Percentiles rank a stretch among this genome's conserved stretches.
These are phyloP conservation scores for Sylvilagus floridanus DNA, from an alignment of 2,797 vertebrate species.

Conservation along the genomic window DNA sequence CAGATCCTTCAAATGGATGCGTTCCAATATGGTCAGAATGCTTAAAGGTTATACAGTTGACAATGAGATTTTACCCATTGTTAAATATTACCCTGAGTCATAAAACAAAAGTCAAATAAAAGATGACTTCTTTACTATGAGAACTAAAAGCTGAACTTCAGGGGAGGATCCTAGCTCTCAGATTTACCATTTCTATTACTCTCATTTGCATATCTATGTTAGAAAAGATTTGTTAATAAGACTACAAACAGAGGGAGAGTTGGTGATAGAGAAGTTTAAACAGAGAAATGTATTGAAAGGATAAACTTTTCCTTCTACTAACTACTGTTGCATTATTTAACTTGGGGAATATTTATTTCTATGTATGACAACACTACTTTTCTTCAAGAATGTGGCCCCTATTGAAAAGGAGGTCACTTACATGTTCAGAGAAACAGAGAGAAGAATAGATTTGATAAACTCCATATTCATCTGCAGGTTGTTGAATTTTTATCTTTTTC, in stretches of 20 bases:
- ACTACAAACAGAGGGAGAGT: background rate
- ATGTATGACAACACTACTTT: background rate
- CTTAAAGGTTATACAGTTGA: background rate
- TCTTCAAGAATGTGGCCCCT: background rate
- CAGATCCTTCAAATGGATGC: constrained; percentile 5
- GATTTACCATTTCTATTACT: background rate
- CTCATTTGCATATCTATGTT: background rate
- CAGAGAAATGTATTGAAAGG: background rate
- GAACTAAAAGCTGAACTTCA: background rate
- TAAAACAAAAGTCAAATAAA: constrained; percentile 3
- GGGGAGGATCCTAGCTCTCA: background rate
- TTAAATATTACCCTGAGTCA: background rate
- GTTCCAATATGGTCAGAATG: background rate
- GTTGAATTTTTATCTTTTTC: background rate
- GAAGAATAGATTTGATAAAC: background rate
- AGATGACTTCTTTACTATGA: background rate
- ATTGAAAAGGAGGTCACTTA: background rate
- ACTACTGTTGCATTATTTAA: background rate
- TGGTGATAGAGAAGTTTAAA: background rate
- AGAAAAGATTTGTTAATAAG: background rate
- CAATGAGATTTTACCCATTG: background rate
- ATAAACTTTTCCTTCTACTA: background rate
- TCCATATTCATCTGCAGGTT: background rate
- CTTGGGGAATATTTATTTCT: background rate
- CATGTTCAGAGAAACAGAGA: background rate